phyloP scores from a whole-genome alignment of 2,797 vertebrate genomes.

The Nannoperca australis region DNA sequence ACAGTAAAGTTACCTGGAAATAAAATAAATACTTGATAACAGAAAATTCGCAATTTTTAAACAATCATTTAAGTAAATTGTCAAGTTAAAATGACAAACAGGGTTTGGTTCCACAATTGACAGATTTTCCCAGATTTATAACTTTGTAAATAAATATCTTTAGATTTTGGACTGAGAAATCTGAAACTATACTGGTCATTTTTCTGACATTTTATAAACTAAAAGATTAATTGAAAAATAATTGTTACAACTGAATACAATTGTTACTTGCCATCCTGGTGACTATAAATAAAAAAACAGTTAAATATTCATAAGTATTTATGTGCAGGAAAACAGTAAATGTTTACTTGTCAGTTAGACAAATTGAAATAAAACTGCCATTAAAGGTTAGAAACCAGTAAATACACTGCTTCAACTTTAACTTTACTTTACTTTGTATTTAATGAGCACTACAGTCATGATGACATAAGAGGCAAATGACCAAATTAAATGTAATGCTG shows the following conservation, averaged over 20 bases:
- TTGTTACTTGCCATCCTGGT: background rate
- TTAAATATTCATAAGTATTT: background rate
- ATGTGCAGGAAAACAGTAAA: background rate
- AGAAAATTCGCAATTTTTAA: background rate
- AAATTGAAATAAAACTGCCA: background rate
- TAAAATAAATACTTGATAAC: too few relatives aligned
- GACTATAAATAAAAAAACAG: background rate
- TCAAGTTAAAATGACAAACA: background rate
- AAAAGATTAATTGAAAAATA: too few relatives aligned
- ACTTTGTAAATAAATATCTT: background rate
- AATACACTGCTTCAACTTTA: background rate
- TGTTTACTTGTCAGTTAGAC: background rate
- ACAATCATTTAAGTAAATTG: background rate
- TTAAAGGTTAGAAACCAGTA: background rate
- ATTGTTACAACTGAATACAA: background rate
- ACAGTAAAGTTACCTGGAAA: background rate
- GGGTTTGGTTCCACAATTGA: too few relatives aligned
- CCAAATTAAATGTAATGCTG: background rate
- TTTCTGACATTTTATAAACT: background rate
- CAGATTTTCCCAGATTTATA: background rate
- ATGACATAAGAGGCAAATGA: background rate
- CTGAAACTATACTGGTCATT: background rate
- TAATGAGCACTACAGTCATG: background rate
- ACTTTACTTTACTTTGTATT: background rate
- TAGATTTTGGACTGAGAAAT: too few relatives aligned